These are phyloP conservation scores for Pseudocheirus occidentalis DNA, from an alignment of 2,797 vertebrate genomes.

Conservation along the genomic window DNA sequence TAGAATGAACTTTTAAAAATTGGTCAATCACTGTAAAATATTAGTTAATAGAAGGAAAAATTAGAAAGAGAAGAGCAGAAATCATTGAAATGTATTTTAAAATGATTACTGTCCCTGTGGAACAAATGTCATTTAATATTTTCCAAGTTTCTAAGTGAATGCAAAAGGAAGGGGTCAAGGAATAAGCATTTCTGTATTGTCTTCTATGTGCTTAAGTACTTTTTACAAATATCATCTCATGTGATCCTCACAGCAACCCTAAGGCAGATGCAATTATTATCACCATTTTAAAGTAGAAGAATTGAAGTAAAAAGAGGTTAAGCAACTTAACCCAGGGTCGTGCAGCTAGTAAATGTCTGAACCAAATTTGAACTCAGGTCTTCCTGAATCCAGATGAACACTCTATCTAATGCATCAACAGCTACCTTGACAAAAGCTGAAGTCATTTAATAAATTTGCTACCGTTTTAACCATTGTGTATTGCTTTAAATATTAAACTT, in stretches of 20 bases:
- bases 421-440: not conserved
- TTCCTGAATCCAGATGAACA: not conserved
- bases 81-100: not conserved
- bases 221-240: not conserved
- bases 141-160: not conserved
- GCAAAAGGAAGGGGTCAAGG: not conserved
- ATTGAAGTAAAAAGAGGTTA: not conserved
- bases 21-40: not conserved
- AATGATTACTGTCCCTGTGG: not conserved
- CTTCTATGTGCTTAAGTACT: not conserved
- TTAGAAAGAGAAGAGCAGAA: not conserved
- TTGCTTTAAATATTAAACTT: conserved; percentile 17
- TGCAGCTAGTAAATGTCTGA: not conserved
- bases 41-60: not conserved
- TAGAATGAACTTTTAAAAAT: not conserved
- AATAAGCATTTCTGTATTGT: not conserved
- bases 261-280: not conserved
- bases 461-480: conserved; percentile 4
- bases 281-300: not conserved
- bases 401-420: not conserved
- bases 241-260: not conserved
- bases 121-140: conserved; percentile 1
- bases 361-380: not conserved
- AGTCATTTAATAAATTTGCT: not conserved
- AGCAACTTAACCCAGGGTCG: not conserved